Base-by-base conservation (phyloP, 2,888 invertebrate genomes). In the Dicranocentrus wangi region DNA sequence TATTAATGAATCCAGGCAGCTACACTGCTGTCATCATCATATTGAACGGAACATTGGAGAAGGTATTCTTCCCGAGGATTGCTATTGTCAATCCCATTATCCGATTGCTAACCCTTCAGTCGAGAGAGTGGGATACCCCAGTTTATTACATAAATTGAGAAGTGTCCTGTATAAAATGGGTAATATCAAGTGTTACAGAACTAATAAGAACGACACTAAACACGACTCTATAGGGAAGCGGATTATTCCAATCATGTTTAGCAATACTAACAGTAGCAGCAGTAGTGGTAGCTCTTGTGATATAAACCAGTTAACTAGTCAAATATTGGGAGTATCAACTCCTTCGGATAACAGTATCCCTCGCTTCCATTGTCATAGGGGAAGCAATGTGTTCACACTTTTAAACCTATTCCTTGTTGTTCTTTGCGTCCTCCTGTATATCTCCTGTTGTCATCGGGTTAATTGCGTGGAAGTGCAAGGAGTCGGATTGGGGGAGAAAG, bases 301-400 rank as follows among this genome's bases (percentile, higher is more conserved):
- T 71, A 79, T 65, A 71, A 71, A 43, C 47, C 70, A 71, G 71
- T 66, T 79, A 66, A 71, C 66, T 23, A 75, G 75, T 75, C 27
- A 73, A 42, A 13, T 53, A 53, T 51, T 65, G 21, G 39, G 42
- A 65, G 10, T 65, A 10, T 23, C 2, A 17, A 55, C 2, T 23
- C 17, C 51, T 60, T 19, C 27, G 28, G 17, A 3, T 47, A 1
- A 32, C 15, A 15, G 32, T 17, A 3, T n/a, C n/a, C n/a, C n/a
- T n/a, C n/a, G n/a, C n/a, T n/a, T n/a, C n/a, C n/a, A n/a, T n/a
- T n/a, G n/a, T n/a, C n/a, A n/a, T n/a, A 27, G 43, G 27, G 47
- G 21, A 23, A n/a, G 42, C 32, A 66, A 58, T 43, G 58, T 70
- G 71, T 71, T 79, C 78, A 79, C 63, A 65, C 58, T 79, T 63